Base-by-base conservation (phyloP, 2,797 vertebrate species). In the Gorsachius magnificus region DNA sequence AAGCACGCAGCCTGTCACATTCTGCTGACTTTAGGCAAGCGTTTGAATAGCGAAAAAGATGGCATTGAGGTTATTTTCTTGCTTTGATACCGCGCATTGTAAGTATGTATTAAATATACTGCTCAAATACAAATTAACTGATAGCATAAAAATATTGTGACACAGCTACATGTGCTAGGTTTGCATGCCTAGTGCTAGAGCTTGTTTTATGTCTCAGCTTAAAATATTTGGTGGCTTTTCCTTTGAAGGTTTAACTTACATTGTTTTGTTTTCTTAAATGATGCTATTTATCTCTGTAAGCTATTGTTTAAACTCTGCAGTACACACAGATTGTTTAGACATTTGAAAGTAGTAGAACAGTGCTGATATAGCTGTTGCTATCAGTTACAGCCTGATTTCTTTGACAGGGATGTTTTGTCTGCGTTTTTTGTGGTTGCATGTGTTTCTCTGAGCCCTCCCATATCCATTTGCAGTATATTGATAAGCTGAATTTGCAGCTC, bases 71-170 rank as follows among this genome's bases (percentile, higher is more conserved):
- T 9, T 45, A 51, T 68, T 81, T 36, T 58, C n/a, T 90, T 87
- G 16, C 51, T 79, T 65, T 65, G 12, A 5, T 78, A 20, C 28
- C 0, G 0, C 0, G 0, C 28, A 10, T 80, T 83, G 85, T 70
- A 18, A 2, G 1, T 48, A 13, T 22, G 14, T 43, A 19, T n/a
- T 31, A 71, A 71, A 80, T 56, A 17, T 10, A 29, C 33, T 63
- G 11, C 29, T 95, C 21, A 83, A 92, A 60, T 5, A 25, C 20
- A 43, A 65, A 71, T 71, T 35, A 61, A 29, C 13, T n/a, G 24
- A 22, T n/a, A 8, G 9, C 45, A 43, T 83, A 11, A 88, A 91
- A 41, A 33, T 54, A 28, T 1, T 5, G 7, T 35, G 56, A 21
- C 24, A 20, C 33, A 74, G 16, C 35, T 48, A 3, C 4, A 5